Conservation (phyloP, 1,140 invertebrate genomes). For the Pollicipes pollicipes region DNA sequence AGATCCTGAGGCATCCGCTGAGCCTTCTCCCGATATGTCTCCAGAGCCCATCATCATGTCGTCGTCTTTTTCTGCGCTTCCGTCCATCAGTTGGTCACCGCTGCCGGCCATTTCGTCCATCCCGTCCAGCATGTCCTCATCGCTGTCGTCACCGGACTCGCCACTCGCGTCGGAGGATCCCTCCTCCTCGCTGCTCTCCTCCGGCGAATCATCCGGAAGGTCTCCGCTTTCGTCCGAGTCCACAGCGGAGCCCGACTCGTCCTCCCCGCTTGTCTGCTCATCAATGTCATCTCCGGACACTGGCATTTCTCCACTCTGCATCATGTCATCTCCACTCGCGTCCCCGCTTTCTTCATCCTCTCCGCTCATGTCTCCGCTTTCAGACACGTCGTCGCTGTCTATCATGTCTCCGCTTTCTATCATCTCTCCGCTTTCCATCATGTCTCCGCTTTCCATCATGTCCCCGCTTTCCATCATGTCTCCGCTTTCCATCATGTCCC, state of each 20-base stretch:
- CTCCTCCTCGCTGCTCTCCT: conserved; percentile 11
- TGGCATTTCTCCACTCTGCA: too few species aligned
- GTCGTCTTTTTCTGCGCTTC: conserved; percentile 20
- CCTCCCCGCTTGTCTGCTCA: too few species aligned
- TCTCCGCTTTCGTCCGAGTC: too few species aligned
- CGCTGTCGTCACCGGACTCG: conserved; percentile 16
- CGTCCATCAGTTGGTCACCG: too few species aligned
- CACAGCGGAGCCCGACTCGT: too few species aligned
- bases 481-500: too few species aligned
- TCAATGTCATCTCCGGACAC: too few species aligned
- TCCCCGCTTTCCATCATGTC: too few species aligned
- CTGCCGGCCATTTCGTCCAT: conserved; percentile 4
- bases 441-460: neutral
- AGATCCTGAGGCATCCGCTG: conserved; percentile 10
- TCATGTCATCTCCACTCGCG: too few species aligned
- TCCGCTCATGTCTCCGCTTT: neutral
- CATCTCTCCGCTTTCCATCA: neutral
- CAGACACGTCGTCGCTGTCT: too few species aligned
- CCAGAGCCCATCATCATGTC: conserved; percentile 22
- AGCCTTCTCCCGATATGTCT: conserved; percentile 8
- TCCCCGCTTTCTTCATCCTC: neutral
- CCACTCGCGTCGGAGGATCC: conserved; percentile 11
- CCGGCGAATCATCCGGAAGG: too few species aligned
- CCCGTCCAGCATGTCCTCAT: conserved; percentile 13
- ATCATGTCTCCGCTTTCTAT: neutral